Conservation (phyloP, 1,140 invertebrate species). For the Neoseiulus cucumeris region DNA sequence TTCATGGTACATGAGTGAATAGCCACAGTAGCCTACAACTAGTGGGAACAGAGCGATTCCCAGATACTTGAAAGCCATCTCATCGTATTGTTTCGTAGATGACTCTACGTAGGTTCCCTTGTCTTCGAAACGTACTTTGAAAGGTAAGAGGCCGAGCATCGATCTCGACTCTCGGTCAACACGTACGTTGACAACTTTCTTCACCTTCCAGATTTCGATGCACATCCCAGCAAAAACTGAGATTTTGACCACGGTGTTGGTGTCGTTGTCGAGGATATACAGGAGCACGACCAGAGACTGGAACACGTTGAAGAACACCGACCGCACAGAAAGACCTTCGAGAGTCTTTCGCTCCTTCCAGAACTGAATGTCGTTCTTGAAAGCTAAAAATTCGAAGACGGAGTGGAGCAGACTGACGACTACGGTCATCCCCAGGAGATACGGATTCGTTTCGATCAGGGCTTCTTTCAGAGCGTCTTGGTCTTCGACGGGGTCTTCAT, state of each 20-base stretch:
- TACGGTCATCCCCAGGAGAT: slow-evolving; percentile 75
- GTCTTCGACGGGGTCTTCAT: slow-evolving; percentile 55
- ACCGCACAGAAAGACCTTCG: slow-evolving; percentile 88
- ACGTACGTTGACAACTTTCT: slow-evolving; percentile 57
- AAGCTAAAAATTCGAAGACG: slow-evolving; percentile 92
- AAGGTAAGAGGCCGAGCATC: slow-evolving; percentile 53
- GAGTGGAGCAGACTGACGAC: slow-evolving; percentile 85
- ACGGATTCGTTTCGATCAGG: slow-evolving; percentile 87
- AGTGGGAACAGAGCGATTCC: slow-evolving; percentile 89
- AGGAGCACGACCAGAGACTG: slow-evolving; percentile 83
- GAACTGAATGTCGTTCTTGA: slow-evolving; percentile 99
- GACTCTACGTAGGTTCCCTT: slow-evolving; percentile 94
- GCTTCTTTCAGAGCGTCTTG: slow-evolving; percentile 95
- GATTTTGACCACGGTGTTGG: slow-evolving; percentile 81
- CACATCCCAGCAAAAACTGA: slow-evolving; percentile 75
- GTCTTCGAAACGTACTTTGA: slow-evolving; percentile 53
- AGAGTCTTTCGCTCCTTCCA: slow-evolving; percentile 94
- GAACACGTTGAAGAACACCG: slow-evolving; percentile 98
- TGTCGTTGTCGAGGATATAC: slow-evolving; percentile 95
- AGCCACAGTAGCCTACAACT: slow-evolving; percentile 71
- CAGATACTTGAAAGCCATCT: slow-evolving; percentile 84
- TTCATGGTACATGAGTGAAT: slow-evolving; percentile 89
- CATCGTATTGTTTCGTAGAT: slow-evolving; percentile 82
- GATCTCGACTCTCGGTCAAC: slow-evolving; percentile 48
- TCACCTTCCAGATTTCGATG: slow-evolving; percentile 99